These are phyloP conservation scores for Odontomyia ornata DNA, from an alignment of 2,888 invertebrate genomes.

Conservation along the genomic window DNA sequence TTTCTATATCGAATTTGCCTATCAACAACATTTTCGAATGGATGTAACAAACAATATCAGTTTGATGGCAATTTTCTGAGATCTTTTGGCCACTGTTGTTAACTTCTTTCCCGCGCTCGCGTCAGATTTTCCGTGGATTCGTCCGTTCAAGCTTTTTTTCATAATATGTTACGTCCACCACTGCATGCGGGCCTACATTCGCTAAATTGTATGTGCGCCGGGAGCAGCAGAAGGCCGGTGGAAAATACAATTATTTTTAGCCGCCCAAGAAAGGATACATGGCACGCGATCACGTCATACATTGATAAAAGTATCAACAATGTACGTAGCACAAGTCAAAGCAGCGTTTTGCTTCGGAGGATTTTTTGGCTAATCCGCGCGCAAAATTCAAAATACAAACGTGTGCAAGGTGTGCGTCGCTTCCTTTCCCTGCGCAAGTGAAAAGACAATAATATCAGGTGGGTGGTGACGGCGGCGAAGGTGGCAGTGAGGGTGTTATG, in stretches of 20 bases:
- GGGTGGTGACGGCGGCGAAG: not conserved
- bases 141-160: constrained; percentile 1
- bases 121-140: not conserved
- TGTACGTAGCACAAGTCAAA: too few relatives aligned
- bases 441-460: not conserved
- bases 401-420: too few relatives aligned
- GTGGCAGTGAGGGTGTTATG: not conserved
- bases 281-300: constrained; percentile 53
- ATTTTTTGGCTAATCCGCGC: too few relatives aligned
- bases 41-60: too few relatives aligned
- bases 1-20: not conserved
- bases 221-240: not conserved
- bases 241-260: constrained; percentile 51
- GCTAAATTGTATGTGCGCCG: too few relatives aligned
- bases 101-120: not conserved
- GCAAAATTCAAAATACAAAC: too few relatives aligned
- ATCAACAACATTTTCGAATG: too few relatives aligned
- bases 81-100: not conserved
- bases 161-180: not conserved
- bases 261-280: constrained; percentile 70
- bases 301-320: constrained; percentile 38
- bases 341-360: too few relatives aligned
- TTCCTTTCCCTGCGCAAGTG: too few relatives aligned
- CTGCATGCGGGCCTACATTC: too few relatives aligned
- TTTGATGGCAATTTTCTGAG: too few relatives aligned